Base-by-base conservation (phyloP, 2,888 invertebrate species). In the Metellina segmentata region DNA sequence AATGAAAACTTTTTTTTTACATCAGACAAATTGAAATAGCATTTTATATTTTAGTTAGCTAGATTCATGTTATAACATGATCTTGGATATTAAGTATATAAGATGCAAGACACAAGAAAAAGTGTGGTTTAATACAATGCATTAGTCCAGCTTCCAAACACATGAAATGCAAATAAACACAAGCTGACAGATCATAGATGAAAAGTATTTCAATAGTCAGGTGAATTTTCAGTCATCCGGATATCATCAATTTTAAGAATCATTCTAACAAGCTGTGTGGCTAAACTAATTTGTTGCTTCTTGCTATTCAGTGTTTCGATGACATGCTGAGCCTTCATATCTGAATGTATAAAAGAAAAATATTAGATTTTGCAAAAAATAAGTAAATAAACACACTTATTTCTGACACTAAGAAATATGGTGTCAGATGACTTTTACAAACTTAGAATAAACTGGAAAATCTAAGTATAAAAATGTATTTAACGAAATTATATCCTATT, bases 231-330 rank as follows among this genome's bases (percentile, higher is more conserved):
- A 78, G 96, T 96, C 91, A 96, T 96, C 94, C 97, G 96, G 72
- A 99, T 98, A 95, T 99, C 99, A 95, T 99, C 99, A 93, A 99
- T 99, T 96, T 99, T 99, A 93, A 99, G 96, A 93, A 99, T 99
- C 99, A 99, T 99, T 95, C 99, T 99, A 85, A 99, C 99, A 93
- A 99, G 96, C 94, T 99, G 99, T 0, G 99, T 98, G 34, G 99
- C 99, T 94, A 99, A 96, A 61, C 98, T 96, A 92, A 99, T 97
- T 96, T 99, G 99, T 94, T 99, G 99, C 94, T 98, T 97, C 96
- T 99, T 99, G 70, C 98, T 98, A 95, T 98, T 97, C 82, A 99
- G 96, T 0, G 99, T 98, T 96, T 99, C 99, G 92, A 99, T 97
- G 16, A 99, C 99, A 95, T 98, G 97, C 95, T 98, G 97, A 8